Conservation (phyloP, 2,797 vertebrate genomes). For the Scolopax bukidnonensis region DNA sequence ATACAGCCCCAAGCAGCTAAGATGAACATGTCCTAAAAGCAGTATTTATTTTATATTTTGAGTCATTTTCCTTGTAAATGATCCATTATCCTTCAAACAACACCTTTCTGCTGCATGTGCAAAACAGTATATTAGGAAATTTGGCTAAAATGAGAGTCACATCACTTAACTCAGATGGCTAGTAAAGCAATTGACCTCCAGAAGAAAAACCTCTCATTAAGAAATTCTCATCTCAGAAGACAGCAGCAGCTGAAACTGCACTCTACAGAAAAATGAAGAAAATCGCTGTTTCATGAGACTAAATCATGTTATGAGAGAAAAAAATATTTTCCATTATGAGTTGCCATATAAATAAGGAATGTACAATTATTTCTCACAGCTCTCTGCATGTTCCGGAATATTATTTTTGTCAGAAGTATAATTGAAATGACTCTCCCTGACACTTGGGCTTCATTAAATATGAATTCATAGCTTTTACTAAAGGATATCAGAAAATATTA, state of each 20-base stretch:
- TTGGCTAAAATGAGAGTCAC: neutral
- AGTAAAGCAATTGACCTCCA: neutral
- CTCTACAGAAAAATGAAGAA: neutral
- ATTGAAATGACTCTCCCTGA: slow-evolving; percentile 31
- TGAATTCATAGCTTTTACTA: slow-evolving; percentile 34
- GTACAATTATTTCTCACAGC: slow-evolving; percentile 23
- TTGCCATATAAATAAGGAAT: slow-evolving; percentile 54
- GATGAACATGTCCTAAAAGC: neutral
- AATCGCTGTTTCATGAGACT: neutral
- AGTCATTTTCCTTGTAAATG: slow-evolving; percentile 4
- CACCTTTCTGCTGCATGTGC: neutral
- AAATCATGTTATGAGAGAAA: neutral
- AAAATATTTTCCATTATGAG: slow-evolving; percentile 3
- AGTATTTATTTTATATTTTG: neutral
- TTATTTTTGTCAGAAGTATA: slow-evolving; percentile 16
- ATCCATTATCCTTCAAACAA: slow-evolving; percentile 17
- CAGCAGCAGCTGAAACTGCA: neutral
- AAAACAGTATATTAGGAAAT: neutral
- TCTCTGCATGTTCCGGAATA: neutral
- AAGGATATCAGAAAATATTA: neutral
- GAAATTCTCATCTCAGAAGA: neutral
- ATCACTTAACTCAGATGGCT: neutral
- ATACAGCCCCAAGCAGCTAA: neutral
- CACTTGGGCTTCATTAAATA: slow-evolving; percentile 26
- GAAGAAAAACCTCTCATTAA: slow-evolving; percentile 10